phyloP scores from a whole-genome alignment of 2,888 invertebrate species.

The Chalcis sispes region DNA sequence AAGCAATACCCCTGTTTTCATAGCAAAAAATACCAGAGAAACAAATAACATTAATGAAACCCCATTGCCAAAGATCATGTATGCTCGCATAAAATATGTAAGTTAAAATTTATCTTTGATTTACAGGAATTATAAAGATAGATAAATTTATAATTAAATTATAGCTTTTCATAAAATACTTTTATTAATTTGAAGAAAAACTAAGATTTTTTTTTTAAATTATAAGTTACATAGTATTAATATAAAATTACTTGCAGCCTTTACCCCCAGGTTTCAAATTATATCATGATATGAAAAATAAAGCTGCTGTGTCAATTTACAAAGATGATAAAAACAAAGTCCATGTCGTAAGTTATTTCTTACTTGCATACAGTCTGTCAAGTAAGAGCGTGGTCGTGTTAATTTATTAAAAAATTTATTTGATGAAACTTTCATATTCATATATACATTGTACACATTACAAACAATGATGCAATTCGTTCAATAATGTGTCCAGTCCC shows the following conservation, averaged over 20 bases:
- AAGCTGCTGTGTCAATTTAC: constrained; percentile 25
- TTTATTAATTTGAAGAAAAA: background rate
- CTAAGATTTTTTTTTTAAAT: no score
- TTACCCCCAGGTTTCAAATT: constrained; percentile 16
- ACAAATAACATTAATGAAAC: background rate
- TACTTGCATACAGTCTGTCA: no score
- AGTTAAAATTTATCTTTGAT: no score
- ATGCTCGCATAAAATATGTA: constrained; percentile 22
- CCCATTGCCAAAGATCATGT: background rate
- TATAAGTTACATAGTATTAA: background rate
- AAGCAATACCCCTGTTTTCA: constrained; percentile 23
- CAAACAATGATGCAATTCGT: no score
- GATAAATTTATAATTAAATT: no score
- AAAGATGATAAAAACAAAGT: constrained; percentile 10
- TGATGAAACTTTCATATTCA: no score
- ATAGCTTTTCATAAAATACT: no score
- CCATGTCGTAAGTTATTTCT: constrained; percentile 32
- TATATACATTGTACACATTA: no score
- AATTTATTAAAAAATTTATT: no score
- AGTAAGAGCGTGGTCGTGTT: no score
- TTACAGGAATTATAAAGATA: no score
- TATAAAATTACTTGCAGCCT: constrained; percentile 17
- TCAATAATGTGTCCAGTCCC: no score
- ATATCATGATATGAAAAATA: constrained; percentile 26
- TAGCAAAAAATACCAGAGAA: background rate